A percentile compares a stretch with the other conserved stretches of the same genome.
phyloP scores from a whole-genome alignment of 2,888 invertebrate species.

The Sicus ferrugineus region DNA sequence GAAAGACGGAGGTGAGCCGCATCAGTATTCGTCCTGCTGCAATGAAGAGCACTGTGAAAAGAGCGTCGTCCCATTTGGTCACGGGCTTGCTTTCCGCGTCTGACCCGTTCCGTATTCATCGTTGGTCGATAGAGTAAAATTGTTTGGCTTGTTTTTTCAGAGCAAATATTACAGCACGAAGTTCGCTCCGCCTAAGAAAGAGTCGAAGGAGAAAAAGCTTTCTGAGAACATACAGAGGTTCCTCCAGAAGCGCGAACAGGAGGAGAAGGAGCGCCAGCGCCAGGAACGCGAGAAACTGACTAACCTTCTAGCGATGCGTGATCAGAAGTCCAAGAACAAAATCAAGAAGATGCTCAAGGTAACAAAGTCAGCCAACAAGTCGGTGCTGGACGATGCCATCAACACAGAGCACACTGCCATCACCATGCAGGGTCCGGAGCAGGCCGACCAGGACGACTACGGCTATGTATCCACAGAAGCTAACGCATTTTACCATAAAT shows the following conservation, averaged over 20 bases:
- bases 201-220: constrained; percentile 72
- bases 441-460: constrained; percentile 90
- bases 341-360: constrained; percentile 83
- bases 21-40: not conserved
- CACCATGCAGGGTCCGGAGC: constrained; percentile 76
- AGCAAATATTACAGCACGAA: constrained; percentile 77
- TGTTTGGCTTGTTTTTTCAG: constrained; percentile 54
- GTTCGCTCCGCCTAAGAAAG: constrained; percentile 84
- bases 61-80: not conserved
- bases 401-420: constrained; percentile 79
- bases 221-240: constrained; percentile 85
- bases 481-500: constrained; percentile 80
- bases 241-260: constrained; percentile 81
- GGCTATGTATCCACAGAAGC: constrained; percentile 88
- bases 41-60: not conserved
- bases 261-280: constrained; percentile 73
- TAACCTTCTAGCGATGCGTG: constrained; percentile 72
- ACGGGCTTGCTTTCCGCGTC: not conserved
- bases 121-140: no score
- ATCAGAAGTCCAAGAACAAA: constrained; percentile 74
- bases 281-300: constrained; percentile 74
- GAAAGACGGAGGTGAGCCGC: constrained; percentile 59
- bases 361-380: constrained; percentile 88
- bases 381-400: constrained; percentile 82
- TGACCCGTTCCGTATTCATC: no score